phyloP scores from a whole-genome alignment of 2,888 invertebrate genomes.

The Troides oblongomaculatus region DNA sequence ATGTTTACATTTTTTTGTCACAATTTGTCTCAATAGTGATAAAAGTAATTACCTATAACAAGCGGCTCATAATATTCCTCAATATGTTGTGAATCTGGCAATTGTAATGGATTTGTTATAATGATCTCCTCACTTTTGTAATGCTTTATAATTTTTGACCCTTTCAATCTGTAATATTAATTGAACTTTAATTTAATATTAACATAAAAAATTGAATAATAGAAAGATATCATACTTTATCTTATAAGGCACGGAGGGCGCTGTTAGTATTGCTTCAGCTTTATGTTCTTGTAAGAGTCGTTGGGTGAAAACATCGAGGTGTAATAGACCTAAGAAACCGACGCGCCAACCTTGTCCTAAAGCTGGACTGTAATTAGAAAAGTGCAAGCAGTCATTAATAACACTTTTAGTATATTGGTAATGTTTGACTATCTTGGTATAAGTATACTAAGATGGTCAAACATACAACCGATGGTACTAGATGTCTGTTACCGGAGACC shows the following conservation, averaged over 20 bases:
- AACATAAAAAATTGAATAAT: constrained; percentile 1
- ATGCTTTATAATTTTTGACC: constrained; percentile 85
- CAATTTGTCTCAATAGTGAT: not conserved
- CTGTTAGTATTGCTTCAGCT: constrained; percentile 89
- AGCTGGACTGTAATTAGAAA: constrained; percentile 83
- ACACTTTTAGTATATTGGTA: too few relatives aligned
- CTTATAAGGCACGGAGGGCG: constrained; percentile 93
- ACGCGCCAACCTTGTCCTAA: constrained; percentile 93
- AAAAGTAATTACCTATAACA: constrained; percentile 82
- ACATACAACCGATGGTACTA: too few relatives aligned
- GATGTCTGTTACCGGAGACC: too few relatives aligned
- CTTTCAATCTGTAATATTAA: constrained; percentile 82
- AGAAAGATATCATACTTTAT: constrained; percentile 58
- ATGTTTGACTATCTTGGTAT: too few relatives aligned
- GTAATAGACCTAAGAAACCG: constrained; percentile 91
- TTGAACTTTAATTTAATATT: constrained; percentile 12
- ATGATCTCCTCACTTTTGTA: constrained; percentile 81
- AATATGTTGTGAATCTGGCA: constrained; percentile 84
- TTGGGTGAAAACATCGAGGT: constrained; percentile 94
- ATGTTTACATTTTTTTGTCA: too few relatives aligned
- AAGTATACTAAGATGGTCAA: too few relatives aligned
- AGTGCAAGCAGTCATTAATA: not conserved
- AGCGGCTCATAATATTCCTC: constrained; percentile 91
- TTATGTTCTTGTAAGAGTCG: constrained; percentile 91
- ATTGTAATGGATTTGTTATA: constrained; percentile 87